Evolutionary conservation across 92 coral and sea anemone genomes (phyloP), one percentile per base, ranked within the genome.

Genomic region (Desmophyllum pertusum): DNA sequence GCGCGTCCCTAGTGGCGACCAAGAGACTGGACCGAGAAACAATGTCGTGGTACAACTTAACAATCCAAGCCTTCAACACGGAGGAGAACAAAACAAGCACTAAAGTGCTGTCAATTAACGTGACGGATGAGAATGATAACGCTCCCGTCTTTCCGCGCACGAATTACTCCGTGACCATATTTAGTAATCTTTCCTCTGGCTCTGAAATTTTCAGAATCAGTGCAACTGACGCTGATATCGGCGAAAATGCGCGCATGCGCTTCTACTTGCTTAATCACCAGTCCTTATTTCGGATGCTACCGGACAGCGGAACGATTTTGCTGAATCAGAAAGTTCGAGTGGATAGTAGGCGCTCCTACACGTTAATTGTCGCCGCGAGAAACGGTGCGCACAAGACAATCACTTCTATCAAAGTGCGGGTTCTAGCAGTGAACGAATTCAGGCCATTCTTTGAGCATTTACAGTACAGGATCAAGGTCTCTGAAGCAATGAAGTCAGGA

Each of bases 401-500:
- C 27, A 52, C 77, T 10, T 68, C 83, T 43, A 86, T 94, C 5
- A 68, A 68, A 5, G 73, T 94, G 14, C 48, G 55, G 10, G 98
- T 94, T 15, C 71, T 86, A 23, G 85, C 95, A 6, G 84, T 94
- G 17, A 94, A 94, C 65, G 98, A 94, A 39, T 63, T 79, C 81
- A 77, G 93, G 62, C 98, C 98, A 23, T 91, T 80, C 74, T 94
- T 94, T 45, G 88, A 91, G 70, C 76, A 89, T 21, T 70, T 85
- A 36, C 78, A 94, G 23, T 94, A 94, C 85, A 81, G 80, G 31
- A 90, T 89, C 19, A 76, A 81, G 19, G 98, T 94, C 52, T 92
- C 98, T 0, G 98, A 94, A 66, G 98, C 98, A 8, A 86, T 94
- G 35, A 82, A 90, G 52, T 69, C 89, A 31, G 98, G 93, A 13